Base-by-base conservation (phyloP, 1,140 invertebrate genomes). In the Phymorhynchus buccinoides region DNA sequence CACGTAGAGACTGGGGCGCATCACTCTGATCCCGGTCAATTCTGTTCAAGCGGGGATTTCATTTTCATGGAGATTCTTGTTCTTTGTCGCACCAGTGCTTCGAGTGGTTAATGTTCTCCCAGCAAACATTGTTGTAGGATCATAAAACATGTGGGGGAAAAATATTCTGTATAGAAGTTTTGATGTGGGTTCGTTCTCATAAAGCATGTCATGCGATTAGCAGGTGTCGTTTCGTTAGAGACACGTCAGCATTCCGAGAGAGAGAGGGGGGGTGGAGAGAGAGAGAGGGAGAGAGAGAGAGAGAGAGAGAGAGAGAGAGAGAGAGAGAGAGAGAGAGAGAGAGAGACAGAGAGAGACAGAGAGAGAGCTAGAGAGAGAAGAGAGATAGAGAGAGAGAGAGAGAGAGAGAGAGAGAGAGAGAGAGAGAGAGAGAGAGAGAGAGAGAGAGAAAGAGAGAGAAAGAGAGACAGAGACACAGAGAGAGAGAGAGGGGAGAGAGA, bases 271-370 rank as follows among this genome's bases (percentile, higher is more conserved):
- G 4, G 2, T 27, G n/a, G 27, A 1, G n/a, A 68, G 27, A 68
- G 27, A 68, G 62, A 68, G 27, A 4, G 27, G n/a, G n/a, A 68
- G 27, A 68, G 14, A 27, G 62, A 4, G 62, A 68, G 4, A 68
- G 62, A 68, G 3, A 27, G 62, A 68, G 14, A 27, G 14, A 27
- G 4, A 4, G 62, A 4, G 14, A 27, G 62, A 4, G 62, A 27
- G 27, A 68, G 62, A 68, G 62, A 68, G 62, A 68, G 62, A 68
- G 62, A 68, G 62, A 68, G 1, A 68, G 62, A 68, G 62, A 68
- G 62, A 68, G 62, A 68, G 62, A 68, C 18, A 68, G 62, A 68
- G 62, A 68, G 62, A 68, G 62, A 68, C 18, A 68, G 62, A 68
- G 62, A 68, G 62, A 68, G 62, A 68, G 62, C 18, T 16, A 68